phyloP scores from a whole-genome alignment of 2,888 invertebrate species.

The Tiliacea citrago region DNA sequence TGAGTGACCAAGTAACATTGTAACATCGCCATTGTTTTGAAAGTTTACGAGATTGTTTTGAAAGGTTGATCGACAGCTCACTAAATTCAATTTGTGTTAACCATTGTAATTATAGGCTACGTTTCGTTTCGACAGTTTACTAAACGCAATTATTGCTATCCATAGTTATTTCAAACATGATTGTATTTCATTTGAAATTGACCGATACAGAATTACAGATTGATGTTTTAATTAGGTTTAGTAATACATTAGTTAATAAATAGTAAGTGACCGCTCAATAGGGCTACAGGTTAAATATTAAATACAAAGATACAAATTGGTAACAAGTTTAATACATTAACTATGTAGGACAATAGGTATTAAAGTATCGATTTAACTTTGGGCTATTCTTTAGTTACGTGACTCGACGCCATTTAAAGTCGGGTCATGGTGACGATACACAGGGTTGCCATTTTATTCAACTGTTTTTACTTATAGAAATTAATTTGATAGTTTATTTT shows the following conservation, averaged over 20 bases:
- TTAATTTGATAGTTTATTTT: constrained; percentile 13
- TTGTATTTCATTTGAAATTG: not conserved
- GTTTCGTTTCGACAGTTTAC: not conserved
- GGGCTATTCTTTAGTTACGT: constrained; percentile 24
- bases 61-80: constrained; percentile 1
- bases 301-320: not conserved
- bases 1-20: not conserved
- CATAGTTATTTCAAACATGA: not conserved
- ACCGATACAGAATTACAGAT: not conserved
- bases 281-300: not conserved
- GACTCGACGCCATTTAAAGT: constrained; percentile 25
- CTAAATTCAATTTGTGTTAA: constrained; percentile 9
- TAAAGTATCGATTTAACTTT: constrained; percentile 38
- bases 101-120: not conserved
- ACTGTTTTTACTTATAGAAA: constrained; percentile 23
- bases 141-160: not conserved
- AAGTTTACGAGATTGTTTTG: not conserved
- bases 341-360: constrained; percentile 17
- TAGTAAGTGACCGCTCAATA: too few species aligned
- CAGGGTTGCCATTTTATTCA: constrained; percentile 11
- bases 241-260: not conserved
- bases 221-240: not conserved
- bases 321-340: constrained; percentile 6
- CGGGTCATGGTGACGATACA: constrained; percentile 25
- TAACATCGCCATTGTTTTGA: not conserved